These are phyloP conservation scores for Melangyna quadrimaculata DNA, from an alignment of 2,888 invertebrate species.

Conservation along the genomic window DNA sequence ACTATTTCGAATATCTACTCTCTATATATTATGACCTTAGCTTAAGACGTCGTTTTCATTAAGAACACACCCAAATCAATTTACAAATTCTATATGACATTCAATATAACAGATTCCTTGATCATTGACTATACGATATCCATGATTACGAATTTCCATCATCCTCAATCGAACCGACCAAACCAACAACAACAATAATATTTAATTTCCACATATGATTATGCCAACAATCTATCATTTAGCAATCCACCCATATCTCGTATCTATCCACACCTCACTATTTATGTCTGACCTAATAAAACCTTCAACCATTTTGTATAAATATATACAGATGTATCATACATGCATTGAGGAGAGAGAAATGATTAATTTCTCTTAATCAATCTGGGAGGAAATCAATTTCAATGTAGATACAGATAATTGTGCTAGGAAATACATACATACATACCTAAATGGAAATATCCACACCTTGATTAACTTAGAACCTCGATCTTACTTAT, in stretches of 20 bases:
- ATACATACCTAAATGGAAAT: constrained; percentile 13
- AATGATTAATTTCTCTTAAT: constrained; percentile 63
- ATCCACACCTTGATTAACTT: constrained; percentile 50
- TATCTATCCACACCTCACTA: constrained; percentile 6
- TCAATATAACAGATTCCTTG: neutral
- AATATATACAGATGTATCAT: neutral
- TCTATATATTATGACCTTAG: neutral
- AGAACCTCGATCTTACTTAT: neutral
- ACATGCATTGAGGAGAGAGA: neutral
- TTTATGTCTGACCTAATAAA: constrained; percentile 58
- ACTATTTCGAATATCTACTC: neutral
- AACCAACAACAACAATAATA: neutral
- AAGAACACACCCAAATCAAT: neutral
- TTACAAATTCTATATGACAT: neutral
- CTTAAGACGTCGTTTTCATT: neutral
- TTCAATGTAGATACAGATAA: constrained; percentile 23
- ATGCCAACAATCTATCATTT: constrained; percentile 20
- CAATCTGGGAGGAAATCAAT: constrained; percentile 52
- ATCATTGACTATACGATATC: neutral
- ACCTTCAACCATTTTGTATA: constrained; percentile 40
- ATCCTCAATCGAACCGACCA: neutral
- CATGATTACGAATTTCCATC: neutral
- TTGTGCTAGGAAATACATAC: neutral
- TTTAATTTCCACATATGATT: constrained; percentile 24
- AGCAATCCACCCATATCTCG: constrained; percentile 1